Percentiles rank a stretch among this genome's conserved stretches.
These are phyloP conservation scores for Brachypodius melanocephalos DNA, from an alignment of 2,113 vertebrate species.

Conservation along the genomic window DNA sequence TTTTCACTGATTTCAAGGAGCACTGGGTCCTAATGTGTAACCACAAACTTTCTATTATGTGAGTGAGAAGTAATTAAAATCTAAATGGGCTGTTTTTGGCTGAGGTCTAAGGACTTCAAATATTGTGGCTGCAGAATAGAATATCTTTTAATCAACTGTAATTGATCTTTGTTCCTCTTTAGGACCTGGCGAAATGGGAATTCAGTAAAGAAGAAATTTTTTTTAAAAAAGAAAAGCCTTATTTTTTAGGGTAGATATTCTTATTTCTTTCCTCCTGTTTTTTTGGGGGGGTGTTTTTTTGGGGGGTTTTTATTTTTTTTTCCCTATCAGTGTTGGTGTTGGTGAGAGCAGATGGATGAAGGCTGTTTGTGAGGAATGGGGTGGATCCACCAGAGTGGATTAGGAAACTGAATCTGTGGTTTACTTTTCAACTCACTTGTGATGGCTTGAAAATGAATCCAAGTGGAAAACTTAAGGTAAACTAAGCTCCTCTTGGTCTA, in stretches of 20 bases:
- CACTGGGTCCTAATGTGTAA: not conserved
- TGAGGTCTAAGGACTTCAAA: not conserved
- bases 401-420: not conserved
- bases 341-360: not conserved
- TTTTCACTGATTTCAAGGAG: not conserved
- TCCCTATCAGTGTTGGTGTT: not conserved
- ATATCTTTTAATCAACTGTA: not conserved
- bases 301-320: too few relatives aligned
- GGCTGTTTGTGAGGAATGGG: not conserved
- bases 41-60: not conserved
- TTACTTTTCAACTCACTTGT: not conserved
- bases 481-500: not conserved
- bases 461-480: not conserved
- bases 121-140: not conserved
- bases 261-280: rapidly evolving
- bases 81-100: not conserved
- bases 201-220: not conserved
- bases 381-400: not conserved
- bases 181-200: not conserved
- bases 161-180: not conserved
- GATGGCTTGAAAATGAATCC: not conserved
- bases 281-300: rapidly evolving
- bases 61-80: not conserved
- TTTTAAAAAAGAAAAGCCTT: not conserved
- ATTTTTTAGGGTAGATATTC: not conserved